Percentiles rank a stretch among this genome's conserved stretches.
phyloP scores from a whole-genome alignment of 2,113 vertebrate species.

The Megaceryle maxima region DNA sequence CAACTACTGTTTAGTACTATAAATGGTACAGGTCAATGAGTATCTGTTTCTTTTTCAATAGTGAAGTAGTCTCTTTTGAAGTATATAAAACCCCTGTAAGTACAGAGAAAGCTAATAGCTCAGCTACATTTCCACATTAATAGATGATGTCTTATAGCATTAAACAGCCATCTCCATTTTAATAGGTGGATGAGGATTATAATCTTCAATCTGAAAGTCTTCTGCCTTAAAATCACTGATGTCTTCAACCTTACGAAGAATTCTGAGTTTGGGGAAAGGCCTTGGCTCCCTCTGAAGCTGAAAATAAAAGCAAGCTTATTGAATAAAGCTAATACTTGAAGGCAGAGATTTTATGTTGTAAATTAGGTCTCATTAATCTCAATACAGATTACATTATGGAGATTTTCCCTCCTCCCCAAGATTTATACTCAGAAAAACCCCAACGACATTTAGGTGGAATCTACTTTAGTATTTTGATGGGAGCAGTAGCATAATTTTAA shows the following conservation, averaged over 20 bases:
- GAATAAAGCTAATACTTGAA: not conserved
- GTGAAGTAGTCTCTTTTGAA: not conserved
- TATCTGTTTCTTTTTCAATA: not conserved
- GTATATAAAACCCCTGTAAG: not conserved
- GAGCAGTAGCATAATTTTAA: not conserved
- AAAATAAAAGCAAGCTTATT: slow-evolving; percentile 16
- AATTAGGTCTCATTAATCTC: not conserved
- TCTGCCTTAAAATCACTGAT: slow-evolving; percentile 88
- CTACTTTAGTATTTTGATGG: not conserved
- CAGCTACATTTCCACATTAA: not conserved
- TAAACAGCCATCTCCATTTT: slow-evolving; percentile 98
- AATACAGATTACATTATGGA: not conserved
- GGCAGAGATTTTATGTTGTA: not conserved
- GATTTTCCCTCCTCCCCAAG: not conserved
- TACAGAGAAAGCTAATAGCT: not conserved
- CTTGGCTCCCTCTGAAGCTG: slow-evolving; percentile 92
- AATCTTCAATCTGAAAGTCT: slow-evolving; percentile 90
- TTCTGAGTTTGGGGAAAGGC: slow-evolving; percentile 91
- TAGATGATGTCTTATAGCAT: not conserved
- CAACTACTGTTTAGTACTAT: not conserved
- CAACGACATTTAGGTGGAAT: not conserved
- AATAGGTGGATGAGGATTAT: slow-evolving; percentile 91
- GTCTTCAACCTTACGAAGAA: slow-evolving; percentile 84
- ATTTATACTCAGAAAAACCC: not conserved
- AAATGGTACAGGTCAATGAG: not conserved